Evolutionary conservation across 2,797 vertebrate genomes (phyloP).

Genomic region (Apogon hyalosoma): DNA sequence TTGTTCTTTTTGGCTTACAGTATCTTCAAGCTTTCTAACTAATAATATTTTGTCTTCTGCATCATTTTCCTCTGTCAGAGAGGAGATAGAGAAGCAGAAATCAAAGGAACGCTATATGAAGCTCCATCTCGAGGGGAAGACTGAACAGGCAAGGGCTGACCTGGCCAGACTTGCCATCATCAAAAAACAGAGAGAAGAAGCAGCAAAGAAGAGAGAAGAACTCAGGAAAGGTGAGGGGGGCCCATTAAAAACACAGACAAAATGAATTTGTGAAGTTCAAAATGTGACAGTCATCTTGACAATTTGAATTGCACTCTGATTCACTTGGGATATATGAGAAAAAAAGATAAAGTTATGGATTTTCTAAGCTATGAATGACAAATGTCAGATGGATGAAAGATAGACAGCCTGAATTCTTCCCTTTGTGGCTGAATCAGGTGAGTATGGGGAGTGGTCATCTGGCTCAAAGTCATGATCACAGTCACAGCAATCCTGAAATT

Average conservation of each 20-base stretch:
- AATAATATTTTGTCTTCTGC: not conserved
- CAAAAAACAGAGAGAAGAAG: conserved; percentile 88
- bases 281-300: too few relatives aligned
- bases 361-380: too few relatives aligned
- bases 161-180: conserved; percentile 87
- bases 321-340: too few relatives aligned
- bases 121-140: conserved; percentile 88
- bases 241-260: not conserved
- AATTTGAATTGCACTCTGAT: too few relatives aligned
- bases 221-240: conserved; percentile 79
- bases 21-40: not conserved
- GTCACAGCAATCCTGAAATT: too few relatives aligned
- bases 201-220: conserved; percentile 85
- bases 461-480: too few relatives aligned
- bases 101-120: conserved; percentile 89
- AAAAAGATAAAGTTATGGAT: too few relatives aligned
- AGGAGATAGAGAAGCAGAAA: conserved; percentile 89
- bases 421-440: too few relatives aligned
- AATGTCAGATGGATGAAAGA: too few relatives aligned
- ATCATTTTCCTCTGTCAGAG: conserved; percentile 65
- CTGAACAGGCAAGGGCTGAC: conserved; percentile 86
- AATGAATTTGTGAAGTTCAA: not conserved
- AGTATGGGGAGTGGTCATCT: too few relatives aligned
- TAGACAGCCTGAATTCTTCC: too few relatives aligned
- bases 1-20: not conserved